A percentile compares a stretch with the other conserved stretches of the same genome.
Conservation (phyloP, 2,888 invertebrate species). For the Latrodectus elegans region DNA sequence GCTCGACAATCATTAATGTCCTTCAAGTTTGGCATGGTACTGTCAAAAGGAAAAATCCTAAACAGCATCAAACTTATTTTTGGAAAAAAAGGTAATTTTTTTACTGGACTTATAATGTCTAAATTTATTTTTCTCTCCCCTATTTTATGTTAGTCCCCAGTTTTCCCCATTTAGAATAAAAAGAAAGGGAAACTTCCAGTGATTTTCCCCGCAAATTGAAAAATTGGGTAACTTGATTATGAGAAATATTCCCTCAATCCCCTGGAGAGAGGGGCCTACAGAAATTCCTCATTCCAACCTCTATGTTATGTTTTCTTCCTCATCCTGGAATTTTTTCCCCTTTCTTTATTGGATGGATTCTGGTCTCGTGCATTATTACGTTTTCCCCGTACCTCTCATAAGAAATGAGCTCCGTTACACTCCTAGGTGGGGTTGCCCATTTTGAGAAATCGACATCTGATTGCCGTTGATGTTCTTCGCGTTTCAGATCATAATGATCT, state of each 20-base stretch:
- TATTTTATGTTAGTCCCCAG: not conserved
- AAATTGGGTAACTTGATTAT: slow-evolving; percentile 44
- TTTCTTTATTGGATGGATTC: not conserved
- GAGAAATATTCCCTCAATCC: slow-evolving; percentile 33
- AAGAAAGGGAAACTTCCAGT: slow-evolving; percentile 4
- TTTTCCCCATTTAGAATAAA: not conserved
- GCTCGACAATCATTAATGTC: no score
- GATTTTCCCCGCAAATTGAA: slow-evolving; percentile 20
- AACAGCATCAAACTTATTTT: no score
- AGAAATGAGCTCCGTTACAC: slow-evolving; percentile 2
- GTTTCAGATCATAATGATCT: no score
- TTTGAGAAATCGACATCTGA: not conserved
- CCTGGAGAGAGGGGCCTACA: slow-evolving; percentile 21
- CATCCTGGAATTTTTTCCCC: not conserved
- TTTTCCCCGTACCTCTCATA: not conserved
- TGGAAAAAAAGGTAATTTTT: no score
- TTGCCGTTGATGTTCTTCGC: no score
- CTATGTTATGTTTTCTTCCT: not conserved
- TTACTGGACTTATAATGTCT: no score
- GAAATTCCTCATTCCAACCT: slow-evolving; percentile 12
- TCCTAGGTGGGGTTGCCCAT: not conserved
- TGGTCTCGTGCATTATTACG: not conserved
- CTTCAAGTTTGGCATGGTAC: no score
- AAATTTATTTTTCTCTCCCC: no score
- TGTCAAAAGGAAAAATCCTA: no score